Evolutionary conservation across 2,888 invertebrate species (phyloP).

Genomic region (Lomographa bimaculata): DNA sequence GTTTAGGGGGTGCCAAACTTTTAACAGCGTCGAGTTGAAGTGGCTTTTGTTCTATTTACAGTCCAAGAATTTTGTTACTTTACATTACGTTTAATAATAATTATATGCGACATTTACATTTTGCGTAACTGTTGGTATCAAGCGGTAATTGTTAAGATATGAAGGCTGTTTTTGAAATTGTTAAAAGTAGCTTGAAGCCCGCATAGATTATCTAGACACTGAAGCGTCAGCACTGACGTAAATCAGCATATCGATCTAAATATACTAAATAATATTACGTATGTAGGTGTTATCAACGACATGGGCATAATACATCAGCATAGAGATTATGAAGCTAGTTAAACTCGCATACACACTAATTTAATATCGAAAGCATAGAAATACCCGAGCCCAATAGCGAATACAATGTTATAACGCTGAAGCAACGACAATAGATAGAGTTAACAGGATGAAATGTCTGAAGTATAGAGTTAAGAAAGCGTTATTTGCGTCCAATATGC

Average conservation of each 20-base stretch:
- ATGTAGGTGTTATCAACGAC: conserved; percentile 76
- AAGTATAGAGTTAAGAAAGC: conserved; percentile 75
- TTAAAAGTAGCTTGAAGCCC: conserved; percentile 79
- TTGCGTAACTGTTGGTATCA: conserved; percentile 43
- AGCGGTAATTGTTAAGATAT: conserved; percentile 47
- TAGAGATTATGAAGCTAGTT: conserved; percentile 81
- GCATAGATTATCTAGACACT: conserved; percentile 82
- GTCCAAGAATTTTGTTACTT: conserved; percentile 20
- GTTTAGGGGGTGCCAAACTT: conserved; percentile 26
- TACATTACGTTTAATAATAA: conserved; percentile 8
- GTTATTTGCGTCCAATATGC: conserved; percentile 71
- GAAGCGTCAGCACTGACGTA: conserved; percentile 78
- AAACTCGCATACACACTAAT: conserved; percentile 81
- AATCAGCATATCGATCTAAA: conserved; percentile 78
- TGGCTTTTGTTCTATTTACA: conserved; percentile 29
- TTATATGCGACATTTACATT: conserved; percentile 15
- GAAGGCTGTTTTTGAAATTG: conserved; percentile 58
- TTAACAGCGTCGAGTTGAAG: conserved; percentile 14
- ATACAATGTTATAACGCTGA: conserved; percentile 79
- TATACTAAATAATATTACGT: conserved; percentile 73
- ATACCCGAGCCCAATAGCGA: conserved; percentile 82
- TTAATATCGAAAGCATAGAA: conserved; percentile 82
- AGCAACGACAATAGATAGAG: conserved; percentile 81
- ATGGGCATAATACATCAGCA: conserved; percentile 80
- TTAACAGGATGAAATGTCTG: conserved; percentile 75